phyloP scores from a whole-genome alignment of 1,140 invertebrate genomes.

The Achatina immaculata region DNA sequence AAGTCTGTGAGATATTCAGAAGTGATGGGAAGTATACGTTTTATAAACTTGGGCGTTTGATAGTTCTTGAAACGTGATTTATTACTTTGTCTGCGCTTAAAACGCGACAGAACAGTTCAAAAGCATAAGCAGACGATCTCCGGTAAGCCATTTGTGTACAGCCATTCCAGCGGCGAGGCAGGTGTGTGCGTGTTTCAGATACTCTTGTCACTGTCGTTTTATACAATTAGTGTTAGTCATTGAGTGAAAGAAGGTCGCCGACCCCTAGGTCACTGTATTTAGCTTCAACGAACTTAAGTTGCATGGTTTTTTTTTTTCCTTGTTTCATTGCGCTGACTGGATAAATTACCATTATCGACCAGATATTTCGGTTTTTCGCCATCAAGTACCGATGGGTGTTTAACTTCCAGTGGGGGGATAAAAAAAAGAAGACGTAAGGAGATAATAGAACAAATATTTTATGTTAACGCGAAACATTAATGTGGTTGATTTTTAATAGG shows the following conservation, averaged over 20 bases:
- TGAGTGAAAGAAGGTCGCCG: not conserved
- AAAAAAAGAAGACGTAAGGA: too few relatives aligned
- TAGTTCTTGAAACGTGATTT: too few relatives aligned
- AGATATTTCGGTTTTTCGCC: not conserved
- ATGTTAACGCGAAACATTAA: not conserved
- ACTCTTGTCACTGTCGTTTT: not conserved
- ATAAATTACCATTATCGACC: conserved; percentile 3
- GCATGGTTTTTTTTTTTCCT: not conserved
- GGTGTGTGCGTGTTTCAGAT: not conserved
- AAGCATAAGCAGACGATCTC: too few relatives aligned
- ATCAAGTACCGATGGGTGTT: too few relatives aligned
- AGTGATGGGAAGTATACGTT: too few relatives aligned
- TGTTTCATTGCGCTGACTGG: not conserved
- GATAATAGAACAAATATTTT: not conserved
- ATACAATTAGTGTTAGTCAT: not conserved
- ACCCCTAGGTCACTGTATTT: not conserved
- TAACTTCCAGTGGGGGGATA: too few relatives aligned
- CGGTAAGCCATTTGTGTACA: not conserved
- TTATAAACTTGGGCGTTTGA: too few relatives aligned
- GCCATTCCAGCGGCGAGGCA: not conserved
- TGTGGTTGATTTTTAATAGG: too few relatives aligned
- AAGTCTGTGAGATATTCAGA: not conserved
- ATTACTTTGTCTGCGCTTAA: too few relatives aligned
- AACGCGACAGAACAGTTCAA: too few relatives aligned
- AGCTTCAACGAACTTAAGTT: not conserved